Evolutionary conservation across 1,140 invertebrate genomes (phyloP), one percentile per base, ranked within the genome.

Genomic region (Papilio machaon): DNA sequence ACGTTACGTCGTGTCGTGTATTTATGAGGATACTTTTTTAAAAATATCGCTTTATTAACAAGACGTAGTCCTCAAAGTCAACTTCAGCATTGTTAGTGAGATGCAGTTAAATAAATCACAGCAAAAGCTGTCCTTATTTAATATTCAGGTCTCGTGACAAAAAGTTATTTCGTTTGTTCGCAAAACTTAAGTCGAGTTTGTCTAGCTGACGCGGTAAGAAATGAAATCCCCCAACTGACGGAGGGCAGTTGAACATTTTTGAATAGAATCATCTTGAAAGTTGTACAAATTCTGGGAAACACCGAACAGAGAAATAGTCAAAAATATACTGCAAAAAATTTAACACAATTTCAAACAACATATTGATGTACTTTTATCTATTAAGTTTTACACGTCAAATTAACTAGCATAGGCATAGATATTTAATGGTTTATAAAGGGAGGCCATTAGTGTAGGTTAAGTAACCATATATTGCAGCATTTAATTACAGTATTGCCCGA

Each of bases 101-200:
- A 70, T 70, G 64, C 64, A 70, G 64, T 70, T 70, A 70, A 70
- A 70, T 70, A 70, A 70, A 70, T 70, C 64, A 70, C 30, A 23
- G 11, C 13, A 70, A 70, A 70, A 23, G 30, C 64, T 13, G 64
- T 70, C 13, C 64, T 70, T 35, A 70, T 38, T 70, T 70, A 70
- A 70, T 70, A 70, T 70, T 70, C 64, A 35, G 13, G 64, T 70
- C 64, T 70, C 64, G 64, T 35, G 64, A 70, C 64, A 38, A 35
- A 30, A 70, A 70, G 23, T 70, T 70, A 70, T 70, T 70, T 70
- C 64, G 30, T 70, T 70, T 70, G 64, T 70, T 70, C 30, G 23
- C 30, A 70, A 70, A 70, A 70, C 64, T 70, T 35, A 70, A 30
- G 64, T 30, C 10, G 30, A 38, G 64, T 70, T 38, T 70, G 64